Base-by-base conservation (phyloP, 2,888 invertebrate species). In the Empis stercorea region DNA sequence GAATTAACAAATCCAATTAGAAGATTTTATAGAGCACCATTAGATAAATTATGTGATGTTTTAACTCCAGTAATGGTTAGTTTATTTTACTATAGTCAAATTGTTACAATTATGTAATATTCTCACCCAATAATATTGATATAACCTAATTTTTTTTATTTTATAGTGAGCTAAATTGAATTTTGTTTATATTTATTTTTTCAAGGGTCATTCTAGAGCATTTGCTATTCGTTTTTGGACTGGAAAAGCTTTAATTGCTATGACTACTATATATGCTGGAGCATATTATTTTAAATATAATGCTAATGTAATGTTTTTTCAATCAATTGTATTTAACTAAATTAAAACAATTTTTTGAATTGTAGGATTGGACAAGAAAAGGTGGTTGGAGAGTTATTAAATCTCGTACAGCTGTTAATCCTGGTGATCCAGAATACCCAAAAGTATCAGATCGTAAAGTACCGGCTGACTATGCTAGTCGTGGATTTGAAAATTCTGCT, bases 241-340 rank as follows among this genome's bases (percentile, higher is more conserved):
- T 50, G 86, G 84, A 10, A 84, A 83, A 71, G 53, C 73, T 10
- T 61, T 75, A 1, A 56, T 87, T 30, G 58, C 68, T 1, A 53
- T 76, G 44, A 51, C 72, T 34, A 70, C 69, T 11, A 55, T 76
- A n/a, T 77, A 82, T 53, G 63, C 64, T 20, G 57, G 61, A 1
- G 77, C 77, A 48, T 92, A 92, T 62, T 87, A 89, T 60, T 79
- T 86, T 54, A 89, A 89, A 71, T 91, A 91, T 64, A 81, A 84
- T 65, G 70, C 70, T 55, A 81, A 84, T 68, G 85, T 86, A 70
- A 77, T n/a, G n/a, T n/a, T n/a, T n/a, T n/a, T n/a, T n/a, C n/a
- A n/a, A n/a, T n/a, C n/a, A 34, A 38, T 15, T 30, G 9, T n/a
- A 39, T 23, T 10, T 10, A 13, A 30, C 13, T 34, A 9, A 27